Conservation (phyloP, 2,113 vertebrate genomes). For the Pontoporia blainvillei region DNA sequence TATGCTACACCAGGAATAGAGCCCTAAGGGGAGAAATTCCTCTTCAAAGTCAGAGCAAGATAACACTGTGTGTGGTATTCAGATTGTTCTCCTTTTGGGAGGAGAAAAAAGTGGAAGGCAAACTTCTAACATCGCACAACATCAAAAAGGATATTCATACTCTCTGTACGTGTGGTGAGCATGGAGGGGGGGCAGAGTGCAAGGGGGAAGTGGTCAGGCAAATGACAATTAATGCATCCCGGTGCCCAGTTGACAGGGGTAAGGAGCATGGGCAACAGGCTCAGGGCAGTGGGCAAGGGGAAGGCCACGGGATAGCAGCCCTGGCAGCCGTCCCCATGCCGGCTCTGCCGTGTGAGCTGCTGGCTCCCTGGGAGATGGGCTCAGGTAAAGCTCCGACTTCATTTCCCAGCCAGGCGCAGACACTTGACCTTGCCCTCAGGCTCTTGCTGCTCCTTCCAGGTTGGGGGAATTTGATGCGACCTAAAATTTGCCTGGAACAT, state of each 20-base stretch:
- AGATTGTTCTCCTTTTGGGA: constrained; percentile 48
- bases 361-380: background rate
- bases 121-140: constrained; percentile 44
- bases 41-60: constrained; percentile 35
- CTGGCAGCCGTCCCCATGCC: background rate
- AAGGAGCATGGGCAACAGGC: background rate
- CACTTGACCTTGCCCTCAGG: background rate
- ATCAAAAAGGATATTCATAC: constrained; percentile 53
- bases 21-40: constrained; percentile 23
- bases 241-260: background rate
- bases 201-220: background rate
- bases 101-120: constrained; percentile 7
- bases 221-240: background rate
- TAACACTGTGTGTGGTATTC: constrained; percentile 52
- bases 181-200: fast-evolving
- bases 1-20: background rate
- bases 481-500: background rate
- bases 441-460: background rate
- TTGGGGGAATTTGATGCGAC: background rate
- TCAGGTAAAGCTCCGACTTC: background rate
- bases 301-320: background rate
- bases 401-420: background rate
- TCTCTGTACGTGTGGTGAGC: background rate
- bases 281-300: background rate
- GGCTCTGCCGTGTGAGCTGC: fast-evolving